Base-by-base conservation (phyloP, 1,140 invertebrate genomes). In the Drosophila leontia region DNA sequence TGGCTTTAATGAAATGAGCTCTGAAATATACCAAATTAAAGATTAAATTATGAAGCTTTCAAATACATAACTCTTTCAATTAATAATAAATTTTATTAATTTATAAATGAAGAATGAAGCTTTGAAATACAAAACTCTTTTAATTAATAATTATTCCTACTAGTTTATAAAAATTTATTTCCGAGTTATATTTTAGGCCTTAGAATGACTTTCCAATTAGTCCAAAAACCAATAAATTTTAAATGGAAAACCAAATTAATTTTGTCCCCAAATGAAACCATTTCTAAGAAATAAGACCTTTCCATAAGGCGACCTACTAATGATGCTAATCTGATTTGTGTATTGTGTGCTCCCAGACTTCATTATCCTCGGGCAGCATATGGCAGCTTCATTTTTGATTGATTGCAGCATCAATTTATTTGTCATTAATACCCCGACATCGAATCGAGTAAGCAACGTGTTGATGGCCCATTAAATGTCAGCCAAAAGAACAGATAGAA, bases 351-450 rank as follows among this genome's bases (percentile, higher is more conserved):
- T 69, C 61, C 72, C 69, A 29, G 39, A 69, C 65, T 61, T 85
- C 59, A 82, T 86, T 86, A 82, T 63, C 19, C 45, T 35, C 23
- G 5, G 8, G 41, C 41, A 44, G 45, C 69, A 87, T 75, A 78
- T 82, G 82, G 47, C 26, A 9, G 56, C 13, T 44, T 45, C 35
- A 26, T 35, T 55, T 37, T 53, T 85, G 79, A 87, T 86, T 87
- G 79, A 87, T 86, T 78, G 70, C 78, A 68, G 57, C 57, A 63
- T 76, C 69, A 82, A 82, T 85, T 85, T 79, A 82, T 86, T 82
- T 79, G 78, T 56, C 83, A 87, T 87, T 71, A 85, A 78, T 82
- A 69, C 56, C 34, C 59, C 17, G 37, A 68, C 59, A 84, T 75
- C 55, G 62, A 79, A 55, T 51, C 71, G 75, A 47, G 53, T 61